Base-by-base conservation (phyloP, 2,888 invertebrate genomes). In the Schizotus pectinicornis region DNA sequence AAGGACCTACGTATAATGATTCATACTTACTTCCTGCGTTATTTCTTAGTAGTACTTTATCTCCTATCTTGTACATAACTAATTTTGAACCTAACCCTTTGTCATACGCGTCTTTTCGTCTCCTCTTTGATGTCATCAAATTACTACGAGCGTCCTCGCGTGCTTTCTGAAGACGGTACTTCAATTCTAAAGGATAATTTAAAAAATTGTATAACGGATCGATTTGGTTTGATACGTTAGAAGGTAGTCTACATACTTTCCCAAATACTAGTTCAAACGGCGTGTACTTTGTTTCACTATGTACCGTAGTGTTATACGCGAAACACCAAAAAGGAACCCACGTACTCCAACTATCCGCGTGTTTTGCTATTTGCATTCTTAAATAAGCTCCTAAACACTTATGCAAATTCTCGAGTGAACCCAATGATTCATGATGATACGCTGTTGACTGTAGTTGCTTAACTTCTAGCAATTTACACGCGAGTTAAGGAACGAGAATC, bases 381-480 rank as follows among this genome's bases (percentile, higher is more conserved):
- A 58, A 37, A 49, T 58, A 58, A 1, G 49, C 35, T 12, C 61
- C 53, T 30, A 58, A 52, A 43, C 30, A 12, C 36, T 61, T 59
- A 30, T 59, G 59, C 1, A 56, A 55, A 33, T 61, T 59, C 48
- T 60, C 53, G 39, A 60, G 43, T 3, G 57, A 33, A 1, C 53
- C 60, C 14, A 60, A 32, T 6, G 48, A 57, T 53, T 60, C 22
- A 34, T 60, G 60, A 22, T 60, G 60, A 32, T 53, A 60, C 9
- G 49, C 56, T 3, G 56, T 60, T n/a, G 57, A 52, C n/a, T 56
- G 46, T 35, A 60, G 9, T 9, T 53, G 41, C 8, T 57, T 55
- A 35, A 59, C 55, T 42, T 56, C n/a, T 14, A 59, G 41, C n/a
- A 56, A 9, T 41, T 56, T 59, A 34, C 55, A 56, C 3, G 22